Evolutionary conservation across 2,797 vertebrate species (phyloP), one percentile per base, ranked within the genome.

Genomic region (Sebastes aleutianus): DNA sequence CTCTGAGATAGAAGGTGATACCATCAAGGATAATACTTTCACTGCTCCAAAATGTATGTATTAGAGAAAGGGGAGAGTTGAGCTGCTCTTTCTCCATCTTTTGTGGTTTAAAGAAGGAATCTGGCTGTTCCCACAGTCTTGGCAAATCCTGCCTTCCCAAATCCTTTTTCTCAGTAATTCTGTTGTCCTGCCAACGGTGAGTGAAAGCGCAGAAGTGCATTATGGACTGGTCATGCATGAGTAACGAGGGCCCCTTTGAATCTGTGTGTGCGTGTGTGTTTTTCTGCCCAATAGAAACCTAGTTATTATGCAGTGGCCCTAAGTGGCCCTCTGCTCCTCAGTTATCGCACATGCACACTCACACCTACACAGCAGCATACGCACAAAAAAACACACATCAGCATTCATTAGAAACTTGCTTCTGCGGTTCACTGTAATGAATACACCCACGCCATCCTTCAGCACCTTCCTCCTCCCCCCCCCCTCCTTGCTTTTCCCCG

Each of bases 181-280:
- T 92, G 95, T 96, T 96, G 95, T 95, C 95, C 90, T 91, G 94
- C 94, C 95, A 93, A 96, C 95, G 77, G 91, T 89, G 91, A 92
- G 91, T 90, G 93, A 94, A 92, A 88, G 85, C 84, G 71, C 83
- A 94, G 91, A 91, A 92, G 89, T 93, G 93, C 91, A 95, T 96
- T 96, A 95, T 92, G 91, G 93, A 86, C 89, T 64, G 83, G 89
- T 92, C 95, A 95, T 94, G 95, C 94, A 94, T 94, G 92, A 95
- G 92, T 95, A 95, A 95, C 81, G 77, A 92, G 92, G 92, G 91
- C 91, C 94, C 90, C 88, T 79, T 76, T 89, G 57, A 86, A 65
- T 77, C 54, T 68, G 57, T 70, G 68, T 31, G 74, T 36, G 77
- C 76, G 47, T 69, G 64, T 67, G 70, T 69, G 57, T 67, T 78